Evolutionary conservation across 2,888 invertebrate species (phyloP), one percentile per base, ranked within the genome.

Genomic region (Merodon equestris): DNA sequence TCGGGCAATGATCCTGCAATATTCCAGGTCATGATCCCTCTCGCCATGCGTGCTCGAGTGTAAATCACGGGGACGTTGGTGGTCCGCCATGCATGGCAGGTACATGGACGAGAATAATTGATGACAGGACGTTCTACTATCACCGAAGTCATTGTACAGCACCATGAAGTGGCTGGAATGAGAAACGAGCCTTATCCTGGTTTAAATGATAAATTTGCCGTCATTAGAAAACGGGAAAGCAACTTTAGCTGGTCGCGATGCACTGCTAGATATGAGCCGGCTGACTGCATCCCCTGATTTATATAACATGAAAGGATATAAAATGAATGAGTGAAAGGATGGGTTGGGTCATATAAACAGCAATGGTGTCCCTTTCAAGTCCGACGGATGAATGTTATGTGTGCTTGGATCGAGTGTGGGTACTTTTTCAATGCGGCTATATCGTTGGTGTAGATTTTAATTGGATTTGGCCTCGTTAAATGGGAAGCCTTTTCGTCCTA

Each of bases 401-500:
- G 27, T 27, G 27, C 2, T 4, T 27, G 7, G 27, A 27, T 27
- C 3, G 27, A 2, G 7, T 27, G 27, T 27, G 27, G 27, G 51
- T 40, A 61, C 47, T 67, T 61, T 71, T 68, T 68, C 57, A 67
- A 63, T 68, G 63, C 68, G 77, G 63, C 73, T 48, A 4, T 27
- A 7, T 4, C 7, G 27, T 7, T 57, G 44, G 48, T 27, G 45
- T 38, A 63, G 63, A 79, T 79, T 79, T 79, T 79, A 79, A 79
- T 79, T 79, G 77, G 77, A 79, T 79, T 58, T 73, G 53, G 27
- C 34, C 63, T 68, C 58, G 72, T 64, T 72, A 68, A 47, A 54
- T 42, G 1, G 3, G 44, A 61, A 66, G 42, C 27, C 27, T 27
- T 27, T 27, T 27, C 27, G 27, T 27, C 27, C 27, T 27, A 27